Conservation (phyloP, 1,140 invertebrate genomes). For the Parasteatoda tepidariorum region DNA sequence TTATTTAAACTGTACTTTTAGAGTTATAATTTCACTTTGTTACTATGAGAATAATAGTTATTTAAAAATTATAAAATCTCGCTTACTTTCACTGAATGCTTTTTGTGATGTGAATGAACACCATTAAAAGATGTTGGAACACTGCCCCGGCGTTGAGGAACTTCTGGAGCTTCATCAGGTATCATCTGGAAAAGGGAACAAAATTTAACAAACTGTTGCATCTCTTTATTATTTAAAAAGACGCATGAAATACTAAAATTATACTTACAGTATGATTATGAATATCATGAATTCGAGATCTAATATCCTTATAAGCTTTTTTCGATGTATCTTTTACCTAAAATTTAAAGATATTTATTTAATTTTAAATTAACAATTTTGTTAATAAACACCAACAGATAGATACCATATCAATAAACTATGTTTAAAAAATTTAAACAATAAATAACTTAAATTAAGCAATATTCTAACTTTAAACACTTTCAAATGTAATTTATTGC, state of each 20-base stretch:
- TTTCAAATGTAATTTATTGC: too few relatives aligned
- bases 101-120: neutral
- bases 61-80: too few relatives aligned
- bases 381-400: conserved; percentile 29
- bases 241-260: too few relatives aligned
- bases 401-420: conserved; percentile 22
- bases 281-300: conserved; percentile 74
- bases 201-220: neutral
- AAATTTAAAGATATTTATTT: conserved; percentile 47
- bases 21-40: too few relatives aligned
- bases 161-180: conserved; percentile 17
- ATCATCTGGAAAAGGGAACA: neutral
- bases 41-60: too few relatives aligned
- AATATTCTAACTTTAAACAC: too few relatives aligned
- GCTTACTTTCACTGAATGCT: neutral
- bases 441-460: too few relatives aligned
- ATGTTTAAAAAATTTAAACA: neutral
- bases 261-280: conserved; percentile 69
- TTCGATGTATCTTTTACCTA: conserved; percentile 83
- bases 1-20: too few relatives aligned
- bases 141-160: conserved; percentile 33
- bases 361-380: neutral
- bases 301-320: conserved; percentile 80
- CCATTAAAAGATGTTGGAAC: conserved; percentile 35
- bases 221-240: too few relatives aligned